phyloP scores from a whole-genome alignment of 2,888 invertebrate genomes.

The Lordiphosa andalusiaca region DNA sequence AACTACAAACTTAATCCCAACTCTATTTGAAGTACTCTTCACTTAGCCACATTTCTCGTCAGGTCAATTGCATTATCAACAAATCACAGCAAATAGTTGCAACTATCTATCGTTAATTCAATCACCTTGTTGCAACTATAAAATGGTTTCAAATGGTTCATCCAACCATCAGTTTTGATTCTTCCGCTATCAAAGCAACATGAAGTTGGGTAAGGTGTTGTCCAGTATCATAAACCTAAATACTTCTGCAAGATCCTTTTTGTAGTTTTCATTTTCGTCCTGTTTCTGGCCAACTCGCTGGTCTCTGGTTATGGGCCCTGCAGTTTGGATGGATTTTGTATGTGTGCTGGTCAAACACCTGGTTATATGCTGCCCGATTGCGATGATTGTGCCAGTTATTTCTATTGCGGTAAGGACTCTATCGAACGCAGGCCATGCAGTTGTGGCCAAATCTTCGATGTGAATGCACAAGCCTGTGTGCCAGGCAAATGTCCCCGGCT shows the following conservation, averaged over 20 bases:
- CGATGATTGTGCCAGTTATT: conserved; percentile 49
- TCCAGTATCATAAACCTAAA: background rate
- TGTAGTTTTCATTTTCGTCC: background rate
- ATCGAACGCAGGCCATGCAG: conserved; percentile 23
- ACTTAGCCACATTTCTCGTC: background rate
- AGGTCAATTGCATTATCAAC: conserved; percentile 54
- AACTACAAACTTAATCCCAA: conserved; percentile 9
- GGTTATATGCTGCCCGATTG: conserved; percentile 50
- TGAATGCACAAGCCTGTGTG: conserved; percentile 22
- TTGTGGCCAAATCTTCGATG: conserved; percentile 25
- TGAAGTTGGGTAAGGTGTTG: conserved; percentile 48
- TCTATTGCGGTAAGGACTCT: conserved; percentile 22
- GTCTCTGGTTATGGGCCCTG: conserved; percentile 10
- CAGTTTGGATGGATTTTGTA: conserved; percentile 26
- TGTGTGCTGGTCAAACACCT: conserved; percentile 32
- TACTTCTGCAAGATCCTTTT: conserved; percentile 3
- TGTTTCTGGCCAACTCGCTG: background rate
- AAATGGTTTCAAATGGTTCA: conserved; percentile 4
- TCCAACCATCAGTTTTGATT: conserved; percentile 8
- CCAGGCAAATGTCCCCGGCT: conserved; percentile 47
- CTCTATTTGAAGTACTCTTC: conserved; percentile 4
- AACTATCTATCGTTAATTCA: background rate
- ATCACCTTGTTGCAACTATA: conserved; percentile 10
- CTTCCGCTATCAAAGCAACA: conserved; percentile 12
- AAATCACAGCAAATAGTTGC: conserved; percentile 22